Evolutionary conservation across 1,140 invertebrate species (phyloP).

Genomic region (Aphaenogaster ashmeadi): DNA sequence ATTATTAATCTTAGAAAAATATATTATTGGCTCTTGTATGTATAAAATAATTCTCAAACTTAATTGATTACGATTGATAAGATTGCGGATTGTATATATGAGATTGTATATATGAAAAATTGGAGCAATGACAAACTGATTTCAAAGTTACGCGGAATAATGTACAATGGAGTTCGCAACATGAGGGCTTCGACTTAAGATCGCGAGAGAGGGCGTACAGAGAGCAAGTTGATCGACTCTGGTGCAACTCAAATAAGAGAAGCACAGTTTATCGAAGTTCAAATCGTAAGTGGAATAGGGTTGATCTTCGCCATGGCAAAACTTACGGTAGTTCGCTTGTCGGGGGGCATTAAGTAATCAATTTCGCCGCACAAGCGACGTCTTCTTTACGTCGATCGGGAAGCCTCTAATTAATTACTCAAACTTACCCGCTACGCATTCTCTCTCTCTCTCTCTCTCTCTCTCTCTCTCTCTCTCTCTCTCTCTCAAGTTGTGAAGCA

Average conservation of each 20-base stretch:
- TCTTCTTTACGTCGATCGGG: conserved; percentile 65
- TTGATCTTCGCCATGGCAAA: conserved; percentile 50
- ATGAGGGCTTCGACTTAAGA: conserved; percentile 31
- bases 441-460: background rate
- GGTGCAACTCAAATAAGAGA: conserved; percentile 60
- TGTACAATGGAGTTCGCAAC: conserved; percentile 36
- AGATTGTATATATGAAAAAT: conserved; percentile 10
- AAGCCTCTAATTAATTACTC: conserved; percentile 56
- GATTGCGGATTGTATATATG: background rate
- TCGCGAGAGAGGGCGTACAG: background rate
- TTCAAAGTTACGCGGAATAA: conserved; percentile 47
- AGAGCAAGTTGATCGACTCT: conserved; percentile 9
- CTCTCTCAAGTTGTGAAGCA: conserved; percentile 3
- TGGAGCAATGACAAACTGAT: background rate
- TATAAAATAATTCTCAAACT: background rate
- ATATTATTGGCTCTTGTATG: background rate
- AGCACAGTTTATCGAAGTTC: conserved; percentile 71
- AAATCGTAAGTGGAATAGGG: conserved; percentile 63
- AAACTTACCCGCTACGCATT: conserved; percentile 32
- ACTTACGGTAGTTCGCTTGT: conserved; percentile 66
- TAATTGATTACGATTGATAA: background rate
- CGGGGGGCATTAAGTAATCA: conserved; percentile 74
- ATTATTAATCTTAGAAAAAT: background rate
- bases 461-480: background rate
- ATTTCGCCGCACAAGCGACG: conserved; percentile 64